Conservation (phyloP, 2,113 vertebrate species). For the Grammomys dolichurus region DNA sequence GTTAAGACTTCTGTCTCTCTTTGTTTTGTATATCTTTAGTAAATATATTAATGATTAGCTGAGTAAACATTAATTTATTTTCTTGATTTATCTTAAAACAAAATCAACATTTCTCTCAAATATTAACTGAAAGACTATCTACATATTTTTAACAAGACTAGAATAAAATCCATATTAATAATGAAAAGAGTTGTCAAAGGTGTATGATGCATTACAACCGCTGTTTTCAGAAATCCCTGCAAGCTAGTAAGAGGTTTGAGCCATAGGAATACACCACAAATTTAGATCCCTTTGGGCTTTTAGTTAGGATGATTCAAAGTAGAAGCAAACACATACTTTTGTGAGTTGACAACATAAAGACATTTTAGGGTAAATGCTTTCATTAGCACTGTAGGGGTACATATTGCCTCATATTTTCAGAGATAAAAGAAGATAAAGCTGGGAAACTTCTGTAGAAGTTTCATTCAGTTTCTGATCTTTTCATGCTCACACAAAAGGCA, state of each 20-base stretch:
- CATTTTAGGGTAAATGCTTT: neutral
- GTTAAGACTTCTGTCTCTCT: neutral
- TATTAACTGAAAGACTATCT: too few species aligned
- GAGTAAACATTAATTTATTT: neutral
- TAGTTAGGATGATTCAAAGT: neutral
- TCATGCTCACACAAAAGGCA: neutral
- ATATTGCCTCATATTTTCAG: neutral
- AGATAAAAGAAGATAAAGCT: conserved; percentile 5
- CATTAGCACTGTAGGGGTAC: neutral
- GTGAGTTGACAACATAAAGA: neutral
- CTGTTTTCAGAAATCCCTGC: neutral
- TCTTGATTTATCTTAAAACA: too few species aligned
- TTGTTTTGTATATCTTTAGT: neutral
- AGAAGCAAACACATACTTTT: neutral
- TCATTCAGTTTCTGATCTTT: neutral
- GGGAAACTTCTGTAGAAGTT: neutral
- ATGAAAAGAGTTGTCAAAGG: neutral
- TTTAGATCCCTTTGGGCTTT: neutral
- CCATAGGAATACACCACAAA: neutral
- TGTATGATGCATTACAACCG: neutral
- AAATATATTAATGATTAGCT: neutral
- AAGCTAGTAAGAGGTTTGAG: neutral
- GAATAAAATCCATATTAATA: neutral
- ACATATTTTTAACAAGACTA: neutral
- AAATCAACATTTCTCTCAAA: too few species aligned